Conservation (phyloP, 2,888 invertebrate species). For the Limnephilus marmoratus region DNA sequence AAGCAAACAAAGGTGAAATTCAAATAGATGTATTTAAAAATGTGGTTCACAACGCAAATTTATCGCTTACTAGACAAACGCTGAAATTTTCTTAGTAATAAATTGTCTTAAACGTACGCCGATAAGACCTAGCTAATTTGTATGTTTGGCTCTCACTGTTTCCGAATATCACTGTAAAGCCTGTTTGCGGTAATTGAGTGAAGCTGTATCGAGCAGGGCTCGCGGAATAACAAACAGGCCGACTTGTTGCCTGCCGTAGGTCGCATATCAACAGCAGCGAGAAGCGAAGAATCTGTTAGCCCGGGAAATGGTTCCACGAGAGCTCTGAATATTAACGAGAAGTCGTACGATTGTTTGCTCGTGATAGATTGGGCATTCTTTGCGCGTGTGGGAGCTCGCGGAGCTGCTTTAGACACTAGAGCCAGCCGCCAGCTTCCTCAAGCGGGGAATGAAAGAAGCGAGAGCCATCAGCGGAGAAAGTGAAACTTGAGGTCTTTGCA, state of each 20-base stretch:
- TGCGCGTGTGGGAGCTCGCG: slow-evolving; percentile 20
- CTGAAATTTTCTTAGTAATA: neutral
- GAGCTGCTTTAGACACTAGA: no score
- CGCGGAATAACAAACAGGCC: neutral
- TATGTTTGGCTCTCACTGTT: neutral
- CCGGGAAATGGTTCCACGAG: neutral
- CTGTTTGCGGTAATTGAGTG: neutral
- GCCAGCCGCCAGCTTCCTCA: slow-evolving; percentile 18
- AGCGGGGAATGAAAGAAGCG: slow-evolving; percentile 15
- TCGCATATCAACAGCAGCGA: neutral
- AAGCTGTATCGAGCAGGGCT: neutral
- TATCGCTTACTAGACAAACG: no score
- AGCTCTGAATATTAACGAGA: neutral
- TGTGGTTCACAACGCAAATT: no score
- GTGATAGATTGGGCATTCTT: slow-evolving; percentile 33
- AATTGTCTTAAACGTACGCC: neutral
- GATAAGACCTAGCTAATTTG: neutral
- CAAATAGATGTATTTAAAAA: no score
- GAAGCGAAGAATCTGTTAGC: neutral
- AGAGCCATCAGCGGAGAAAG: slow-evolving; percentile 47
- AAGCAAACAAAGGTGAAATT: no score
- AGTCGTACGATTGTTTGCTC: neutral
- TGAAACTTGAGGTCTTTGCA: slow-evolving; percentile 47
- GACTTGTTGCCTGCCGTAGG: neutral
- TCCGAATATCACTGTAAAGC: neutral